Base-by-base conservation (phyloP, 2,888 invertebrate genomes). In the Salticus scenicus region DNA sequence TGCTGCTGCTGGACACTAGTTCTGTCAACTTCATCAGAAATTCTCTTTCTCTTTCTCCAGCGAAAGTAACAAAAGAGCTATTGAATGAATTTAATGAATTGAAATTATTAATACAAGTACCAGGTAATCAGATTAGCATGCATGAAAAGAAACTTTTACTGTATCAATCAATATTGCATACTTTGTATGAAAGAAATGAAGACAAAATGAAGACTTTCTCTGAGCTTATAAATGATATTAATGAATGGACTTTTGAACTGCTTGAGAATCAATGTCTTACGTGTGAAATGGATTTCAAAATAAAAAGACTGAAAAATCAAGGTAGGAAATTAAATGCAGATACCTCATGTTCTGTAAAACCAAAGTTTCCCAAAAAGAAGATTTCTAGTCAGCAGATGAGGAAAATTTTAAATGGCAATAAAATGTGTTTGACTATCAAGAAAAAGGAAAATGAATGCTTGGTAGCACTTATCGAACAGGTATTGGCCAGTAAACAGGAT, bases 381-480 rank as follows among this genome's bases (percentile, higher is more conserved):
- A 30, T 28, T 64, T 28, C 17, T 28, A 30, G 30, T n/a, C 47
- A 47, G 17, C 47, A 47, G 17, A 10, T 47, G 47, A 17, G 12
- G 1, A 30, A 64, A 12, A 5, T 1, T 28, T 0, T 64, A n/a
- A 30, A 64, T 17, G 64, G 37, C 0, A 12, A 14, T 12, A 33
- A 31, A 30, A 2, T 20, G 20, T 10, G 37, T 4, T 10, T 27
- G 14, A 28, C 10, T 7, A 66, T 75, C 1, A 17, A 41, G 7
- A 41, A 33, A 41, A 27, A 17, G 4, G 74, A 75, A 66, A 64
- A n/a, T n/a, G 66, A 42, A 10, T 66, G 64, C 17, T 42, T 75
- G n/a, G 66, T 41, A 51, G 24, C 14, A n/a, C 27, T 75, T 0
- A 75, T 75, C 1, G 42, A 27, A 0, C 10, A 24, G 1, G 30